Conservation (phyloP, 2,113 vertebrate genomes). For the Synchiropus splendidus region DNA sequence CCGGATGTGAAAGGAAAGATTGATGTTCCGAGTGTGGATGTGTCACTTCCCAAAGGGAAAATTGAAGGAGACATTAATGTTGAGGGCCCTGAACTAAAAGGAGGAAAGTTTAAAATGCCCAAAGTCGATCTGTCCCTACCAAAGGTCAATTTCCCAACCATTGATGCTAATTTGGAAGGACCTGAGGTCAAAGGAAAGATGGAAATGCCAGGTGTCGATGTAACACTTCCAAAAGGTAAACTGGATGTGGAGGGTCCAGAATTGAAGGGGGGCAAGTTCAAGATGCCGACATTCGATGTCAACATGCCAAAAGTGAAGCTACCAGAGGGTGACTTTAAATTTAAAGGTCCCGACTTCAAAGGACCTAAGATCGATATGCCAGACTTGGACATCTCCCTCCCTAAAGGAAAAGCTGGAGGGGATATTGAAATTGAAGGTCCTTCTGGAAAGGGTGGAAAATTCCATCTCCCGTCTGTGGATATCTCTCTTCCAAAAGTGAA, state of each 20-base stretch:
- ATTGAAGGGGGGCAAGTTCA: slow-evolving; percentile 13
- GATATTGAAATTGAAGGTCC: slow-evolving; percentile 17
- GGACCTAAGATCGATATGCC: slow-evolving; percentile 33
- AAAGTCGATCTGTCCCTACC: slow-evolving; percentile 30
- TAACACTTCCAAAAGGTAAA: slow-evolving; percentile 42
- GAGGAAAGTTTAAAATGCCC: slow-evolving; percentile 8
- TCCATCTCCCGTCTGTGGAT: slow-evolving; percentile 36
- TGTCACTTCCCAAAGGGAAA: background rate
- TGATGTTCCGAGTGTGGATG: too few relatives aligned
- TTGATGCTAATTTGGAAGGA: slow-evolving; percentile 25
- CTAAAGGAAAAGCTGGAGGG: slow-evolving; percentile 6
- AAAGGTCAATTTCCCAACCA: slow-evolving; percentile 33
- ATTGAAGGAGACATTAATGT: slow-evolving; percentile 6
- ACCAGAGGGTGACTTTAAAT: slow-evolving; percentile 5
- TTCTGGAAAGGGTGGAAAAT: slow-evolving; percentile 11
- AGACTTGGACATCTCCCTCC: slow-evolving; percentile 24
- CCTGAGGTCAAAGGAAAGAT: slow-evolving; percentile 48
- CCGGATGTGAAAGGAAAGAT: slow-evolving; percentile 23
- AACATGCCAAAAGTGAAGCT: slow-evolving; percentile 42
- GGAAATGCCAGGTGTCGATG: slow-evolving; percentile 53
- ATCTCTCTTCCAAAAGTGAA: slow-evolving; percentile 32
- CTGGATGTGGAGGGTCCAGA: too few relatives aligned
- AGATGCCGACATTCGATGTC: slow-evolving; percentile 38
- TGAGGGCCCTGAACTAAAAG: slow-evolving; percentile 15
- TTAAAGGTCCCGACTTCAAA: slow-evolving; percentile 17